Evolutionary conservation across 92 coral and sea anemone species (phyloP).

Genomic region (Metridium senile): DNA sequence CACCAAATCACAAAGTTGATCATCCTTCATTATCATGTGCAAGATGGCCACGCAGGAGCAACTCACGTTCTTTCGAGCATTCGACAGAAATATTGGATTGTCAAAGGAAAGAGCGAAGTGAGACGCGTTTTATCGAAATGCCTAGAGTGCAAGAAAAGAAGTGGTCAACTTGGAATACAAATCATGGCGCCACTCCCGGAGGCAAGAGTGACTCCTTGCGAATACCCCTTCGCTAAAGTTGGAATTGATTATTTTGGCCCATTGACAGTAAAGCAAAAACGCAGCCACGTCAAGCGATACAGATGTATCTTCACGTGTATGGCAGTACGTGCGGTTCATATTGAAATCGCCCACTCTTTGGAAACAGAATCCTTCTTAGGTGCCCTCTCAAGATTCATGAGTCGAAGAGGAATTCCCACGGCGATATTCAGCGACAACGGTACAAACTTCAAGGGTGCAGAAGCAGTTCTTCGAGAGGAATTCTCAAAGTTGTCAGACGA

Average conservation of each 20-base stretch:
- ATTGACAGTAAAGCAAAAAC: too few species aligned
- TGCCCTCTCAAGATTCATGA: slow-evolving; percentile 49
- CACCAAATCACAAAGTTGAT: slow-evolving; percentile 48
- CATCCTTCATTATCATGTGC: slow-evolving; percentile 32
- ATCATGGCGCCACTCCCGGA: slow-evolving; percentile 58
- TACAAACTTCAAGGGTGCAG: too few species aligned
- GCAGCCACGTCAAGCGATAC: too few species aligned
- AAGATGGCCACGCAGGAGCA: slow-evolving; percentile 49
- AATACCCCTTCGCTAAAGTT: slow-evolving; percentile 31
- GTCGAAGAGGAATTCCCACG: slow-evolving; percentile 52
- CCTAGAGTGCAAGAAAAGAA: slow-evolving; percentile 37
- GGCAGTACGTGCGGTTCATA: too few species aligned
- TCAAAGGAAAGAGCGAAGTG: slow-evolving; percentile 40
- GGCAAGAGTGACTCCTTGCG: slow-evolving; percentile 27
- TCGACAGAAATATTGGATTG: slow-evolving; percentile 49
- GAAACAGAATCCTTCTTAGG: too few species aligned
- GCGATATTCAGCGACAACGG: slow-evolving; percentile 35
- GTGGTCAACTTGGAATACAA: slow-evolving; percentile 42
- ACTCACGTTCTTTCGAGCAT: slow-evolving; percentile 42
- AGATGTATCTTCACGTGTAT: too few species aligned
- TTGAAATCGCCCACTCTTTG: too few species aligned
- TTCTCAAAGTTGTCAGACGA: too few species aligned
- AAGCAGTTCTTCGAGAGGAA: too few species aligned
- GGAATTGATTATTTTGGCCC: too few species aligned
- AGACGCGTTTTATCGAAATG: slow-evolving; percentile 41